Evolutionary conservation across 2,113 vertebrate species (phyloP), one percentile per base, ranked within the genome.

Genomic region (Notiomystis cincta): DNA sequence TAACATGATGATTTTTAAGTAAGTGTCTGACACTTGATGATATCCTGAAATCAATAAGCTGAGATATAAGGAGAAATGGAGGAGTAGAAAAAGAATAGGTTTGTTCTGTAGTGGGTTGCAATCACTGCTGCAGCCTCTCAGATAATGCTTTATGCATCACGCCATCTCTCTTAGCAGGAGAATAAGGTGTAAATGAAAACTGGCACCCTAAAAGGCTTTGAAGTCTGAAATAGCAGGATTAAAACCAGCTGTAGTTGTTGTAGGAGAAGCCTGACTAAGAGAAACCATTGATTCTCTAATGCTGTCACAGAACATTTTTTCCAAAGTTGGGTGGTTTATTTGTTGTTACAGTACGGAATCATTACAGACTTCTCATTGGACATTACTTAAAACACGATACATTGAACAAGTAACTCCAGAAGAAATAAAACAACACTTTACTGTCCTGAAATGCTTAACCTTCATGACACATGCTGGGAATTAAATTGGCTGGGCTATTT

Each of bases 31-130:
- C 79, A 94, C 67, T 82, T 76, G 25, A 76, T 73, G 61, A 80
- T 72, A 58, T 61, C 40, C 37, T 71, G 70, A 90, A 92, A 95
- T 95, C 91, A 93, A 70, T 88, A 93, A 90, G 16, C 48, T 65
- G 45, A 88, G 69, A 76, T 8, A 72, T 45, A 57, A 82, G 57
- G 45, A 92, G 33, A 71, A 77, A 48, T 0, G 1, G 56, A 81
- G 15, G 30, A 69, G 30, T 48, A 45, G 33, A 16, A 83, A 77
- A 82, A 48, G 9, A 90, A 47, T 20, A 69, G 7, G 16, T 88
- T 94, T 83, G 6, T 40, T 69, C 62, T n/a, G 31, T 50, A 38
- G 75, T 61, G 60, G 30, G 18, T 80, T 90, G 58, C 22, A 92
- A 61, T 73, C 70, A 72, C 67, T 2, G 3, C 23, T 69, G 30